These are phyloP conservation scores for Sterrhoptilus dennistouni DNA, from an alignment of 2,113 vertebrate species.

Conservation along the genomic window DNA sequence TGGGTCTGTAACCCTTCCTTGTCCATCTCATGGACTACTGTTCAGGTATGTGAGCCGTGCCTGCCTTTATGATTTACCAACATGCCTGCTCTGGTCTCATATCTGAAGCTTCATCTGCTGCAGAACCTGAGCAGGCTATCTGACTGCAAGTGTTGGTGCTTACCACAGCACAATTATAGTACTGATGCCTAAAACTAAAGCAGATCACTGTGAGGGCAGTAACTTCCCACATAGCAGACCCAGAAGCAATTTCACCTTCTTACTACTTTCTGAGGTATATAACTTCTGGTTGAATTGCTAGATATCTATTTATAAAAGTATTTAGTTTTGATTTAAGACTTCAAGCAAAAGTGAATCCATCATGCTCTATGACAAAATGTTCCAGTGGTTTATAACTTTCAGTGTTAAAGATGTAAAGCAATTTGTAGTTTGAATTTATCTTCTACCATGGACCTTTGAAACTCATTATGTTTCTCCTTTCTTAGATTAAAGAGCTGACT, in stretches of 20 bases:
- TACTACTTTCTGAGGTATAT: neutral
- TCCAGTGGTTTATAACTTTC: constrained; percentile 27
- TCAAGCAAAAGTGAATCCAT: neutral
- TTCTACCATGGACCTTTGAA: neutral
- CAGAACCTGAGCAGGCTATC: neutral
- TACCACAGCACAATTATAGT: neutral
- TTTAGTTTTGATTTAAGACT: constrained; percentile 35
- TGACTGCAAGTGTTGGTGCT: neutral
- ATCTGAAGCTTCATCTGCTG: neutral
- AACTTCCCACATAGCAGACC: neutral
- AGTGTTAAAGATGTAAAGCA: constrained; percentile 15
- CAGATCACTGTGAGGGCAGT: neutral
- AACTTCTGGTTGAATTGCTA: constrained; percentile 16
- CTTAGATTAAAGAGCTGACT: neutral
- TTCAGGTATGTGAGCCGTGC: neutral
- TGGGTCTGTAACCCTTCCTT: neutral
- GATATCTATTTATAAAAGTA: constrained; percentile 24
- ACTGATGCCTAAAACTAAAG: neutral
- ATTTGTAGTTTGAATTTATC: constrained; percentile 49
- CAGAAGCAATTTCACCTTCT: neutral
- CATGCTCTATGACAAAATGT: neutral
- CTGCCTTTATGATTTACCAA: neutral
- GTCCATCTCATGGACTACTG: accelerated
- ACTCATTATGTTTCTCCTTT: neutral
- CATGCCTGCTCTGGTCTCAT: accelerated